These are phyloP conservation scores for Bradysia coprophila DNA, from an alignment of 1,140 invertebrate species.

Conservation along the genomic window DNA sequence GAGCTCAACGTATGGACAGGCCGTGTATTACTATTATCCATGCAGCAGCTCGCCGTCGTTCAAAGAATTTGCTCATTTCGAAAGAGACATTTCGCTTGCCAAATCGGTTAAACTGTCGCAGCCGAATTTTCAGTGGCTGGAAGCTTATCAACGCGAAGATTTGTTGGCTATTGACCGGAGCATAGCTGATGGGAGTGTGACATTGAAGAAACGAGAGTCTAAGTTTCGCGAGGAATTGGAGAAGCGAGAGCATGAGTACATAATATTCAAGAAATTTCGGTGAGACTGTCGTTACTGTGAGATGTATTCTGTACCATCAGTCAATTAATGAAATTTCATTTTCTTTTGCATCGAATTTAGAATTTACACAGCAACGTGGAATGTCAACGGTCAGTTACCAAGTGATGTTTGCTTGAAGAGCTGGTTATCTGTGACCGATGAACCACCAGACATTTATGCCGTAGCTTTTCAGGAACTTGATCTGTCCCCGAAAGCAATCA, in stretches of 20 bases:
- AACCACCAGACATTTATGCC: slow-evolving; percentile 86
- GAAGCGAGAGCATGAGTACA: slow-evolving; percentile 19
- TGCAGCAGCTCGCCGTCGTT: slow-evolving; percentile 6
- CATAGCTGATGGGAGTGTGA: slow-evolving; percentile 2
- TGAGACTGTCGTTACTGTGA: slow-evolving; percentile 2
- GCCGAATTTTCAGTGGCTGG: slow-evolving; percentile 3
- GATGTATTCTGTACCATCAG: no score
- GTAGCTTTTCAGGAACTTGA: slow-evolving; percentile 94
- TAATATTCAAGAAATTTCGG: slow-evolving; percentile 17
- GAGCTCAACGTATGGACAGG: slow-evolving; percentile 10
- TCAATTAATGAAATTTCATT: no score
- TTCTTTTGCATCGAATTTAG: slow-evolving; percentile 6
- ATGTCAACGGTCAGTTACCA: slow-evolving; percentile 88
- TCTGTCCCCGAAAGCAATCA: slow-evolving; percentile 84
- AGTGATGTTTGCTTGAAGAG: slow-evolving; percentile 42
- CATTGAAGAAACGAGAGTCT: slow-evolving; percentile 3
- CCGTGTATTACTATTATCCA: slow-evolving; percentile 18
- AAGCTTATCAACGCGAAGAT: slow-evolving; percentile 3
- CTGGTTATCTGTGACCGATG: slow-evolving; percentile 63
- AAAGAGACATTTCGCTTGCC: slow-evolving; percentile 10
- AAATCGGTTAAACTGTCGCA: slow-evolving; percentile 1
- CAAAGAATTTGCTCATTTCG: slow-evolving; percentile 12
- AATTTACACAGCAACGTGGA: slow-evolving; percentile 56
- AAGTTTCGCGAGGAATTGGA: slow-evolving; percentile 14
- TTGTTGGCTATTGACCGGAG: slow-evolving; percentile 16